These are phyloP conservation scores for Caerostris darwini DNA, from an alignment of 1,140 invertebrate species.

Conservation along the genomic window DNA sequence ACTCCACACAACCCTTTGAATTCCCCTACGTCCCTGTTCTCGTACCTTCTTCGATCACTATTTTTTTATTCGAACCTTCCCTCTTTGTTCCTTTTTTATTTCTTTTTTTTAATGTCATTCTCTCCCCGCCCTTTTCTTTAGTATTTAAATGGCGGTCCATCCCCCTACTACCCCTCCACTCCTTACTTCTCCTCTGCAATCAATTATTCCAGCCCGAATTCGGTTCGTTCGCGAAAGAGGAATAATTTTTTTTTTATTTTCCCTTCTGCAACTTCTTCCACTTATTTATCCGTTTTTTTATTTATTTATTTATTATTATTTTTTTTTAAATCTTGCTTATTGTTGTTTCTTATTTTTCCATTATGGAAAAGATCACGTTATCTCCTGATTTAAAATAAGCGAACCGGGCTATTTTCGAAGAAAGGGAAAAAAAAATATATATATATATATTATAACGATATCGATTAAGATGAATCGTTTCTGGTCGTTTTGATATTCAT, in stretches of 20 bases:
- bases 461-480: constrained; percentile 10
- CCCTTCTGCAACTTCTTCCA: neutral
- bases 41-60: constrained; percentile 43
- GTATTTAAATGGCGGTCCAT: constrained; percentile 54
- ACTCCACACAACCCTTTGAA: constrained; percentile 58
- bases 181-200: constrained; percentile 11
- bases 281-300: neutral
- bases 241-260: neutral
- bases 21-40: constrained; percentile 3
- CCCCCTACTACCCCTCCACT: neutral
- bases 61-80: neutral
- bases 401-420: neutral
- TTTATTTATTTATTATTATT: constrained; percentile 12
- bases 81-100: neutral
- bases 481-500: too few relatives aligned
- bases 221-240: neutral
- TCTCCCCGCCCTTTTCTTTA: constrained; percentile 48
- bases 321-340: neutral
- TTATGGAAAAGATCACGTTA: constrained; percentile 24
- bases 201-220: constrained; percentile 47
- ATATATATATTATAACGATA: constrained; percentile 1
- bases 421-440: neutral
- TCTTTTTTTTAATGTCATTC: constrained; percentile 21
- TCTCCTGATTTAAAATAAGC: neutral
- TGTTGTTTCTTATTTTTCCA: neutral